Evolutionary conservation across 2,888 invertebrate genomes (phyloP).

Genomic region (Dasysyrphus albostriatus): DNA sequence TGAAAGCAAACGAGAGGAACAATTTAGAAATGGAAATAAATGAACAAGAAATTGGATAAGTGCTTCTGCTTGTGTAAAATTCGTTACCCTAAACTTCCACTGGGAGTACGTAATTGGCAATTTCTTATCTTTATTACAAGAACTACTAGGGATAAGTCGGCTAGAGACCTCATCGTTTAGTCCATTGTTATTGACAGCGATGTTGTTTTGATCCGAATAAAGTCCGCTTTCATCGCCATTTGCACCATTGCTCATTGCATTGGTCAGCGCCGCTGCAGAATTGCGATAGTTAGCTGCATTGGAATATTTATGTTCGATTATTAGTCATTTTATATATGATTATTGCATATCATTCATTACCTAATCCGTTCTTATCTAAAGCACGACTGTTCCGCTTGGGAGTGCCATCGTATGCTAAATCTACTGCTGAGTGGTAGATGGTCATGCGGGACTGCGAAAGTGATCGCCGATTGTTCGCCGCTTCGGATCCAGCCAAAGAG

Average conservation of each 20-base stretch:
- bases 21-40: slow-evolving; percentile 42
- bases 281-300: slow-evolving; percentile 79
- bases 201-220: slow-evolving; percentile 79
- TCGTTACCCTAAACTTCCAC: slow-evolving; percentile 86
- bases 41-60: slow-evolving; percentile 75
- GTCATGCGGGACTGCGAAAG: slow-evolving; percentile 86
- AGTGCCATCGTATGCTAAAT: slow-evolving; percentile 83
- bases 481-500: slow-evolving; percentile 83
- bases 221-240: slow-evolving; percentile 77
- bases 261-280: slow-evolving; percentile 81
- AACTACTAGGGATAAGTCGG: slow-evolving; percentile 84
- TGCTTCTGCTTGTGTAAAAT: slow-evolving; percentile 73
- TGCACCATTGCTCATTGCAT: slow-evolving; percentile 79
- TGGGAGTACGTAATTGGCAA: slow-evolving; percentile 86
- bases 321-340: slow-evolving; percentile 65
- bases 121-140: slow-evolving; percentile 83
- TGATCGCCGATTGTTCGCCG: slow-evolving; percentile 82
- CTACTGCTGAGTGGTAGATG: slow-evolving; percentile 86
- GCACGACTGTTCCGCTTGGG: slow-evolving; percentile 79
- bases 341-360: slow-evolving; percentile 27
- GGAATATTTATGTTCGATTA: not conserved
- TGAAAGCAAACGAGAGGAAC: slow-evolving; percentile 4
- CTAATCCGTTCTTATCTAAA: slow-evolving; percentile 77
- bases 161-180: slow-evolving; percentile 85
- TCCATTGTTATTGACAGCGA: slow-evolving; percentile 76